Percentiles rank a stretch among this genome's conserved stretches.
Evolutionary conservation across 2,888 invertebrate species (phyloP).

Genomic region (Tricholauxania praeusta): DNA sequence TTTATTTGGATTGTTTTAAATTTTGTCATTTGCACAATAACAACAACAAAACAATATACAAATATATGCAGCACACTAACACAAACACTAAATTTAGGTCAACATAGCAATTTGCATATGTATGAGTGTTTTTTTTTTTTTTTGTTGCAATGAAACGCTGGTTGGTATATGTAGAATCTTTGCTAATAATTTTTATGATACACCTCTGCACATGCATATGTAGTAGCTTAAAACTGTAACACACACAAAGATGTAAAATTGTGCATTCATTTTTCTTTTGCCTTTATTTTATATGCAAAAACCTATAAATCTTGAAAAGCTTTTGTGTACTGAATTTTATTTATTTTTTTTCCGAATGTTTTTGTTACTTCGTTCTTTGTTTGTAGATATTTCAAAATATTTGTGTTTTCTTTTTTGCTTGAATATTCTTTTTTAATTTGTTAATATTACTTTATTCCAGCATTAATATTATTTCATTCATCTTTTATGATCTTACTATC

Average conservation of each 20-base stretch:
- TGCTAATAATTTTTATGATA: conserved; percentile 29
- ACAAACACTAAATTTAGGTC: conserved; percentile 33
- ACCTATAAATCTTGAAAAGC: conserved; percentile 13
- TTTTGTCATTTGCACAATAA: background rate
- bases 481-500: conserved; percentile 13
- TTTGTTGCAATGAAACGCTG: conserved; percentile 43
- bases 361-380: background rate
- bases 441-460: background rate
- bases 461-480: conserved; percentile 16
- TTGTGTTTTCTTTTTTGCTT: too few species aligned
- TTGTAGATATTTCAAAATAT: too few species aligned
- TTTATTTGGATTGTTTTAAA: conserved; percentile 1
- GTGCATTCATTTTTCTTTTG: conserved; percentile 11
- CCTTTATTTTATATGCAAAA: conserved; percentile 9
- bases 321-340: background rate
- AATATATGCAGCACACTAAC: background rate
- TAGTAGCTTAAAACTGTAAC: conserved; percentile 20
- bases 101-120: conserved; percentile 40
- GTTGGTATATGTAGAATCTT: conserved; percentile 28
- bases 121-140: conserved; percentile 42
- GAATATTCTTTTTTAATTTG: background rate
- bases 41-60: background rate
- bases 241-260: conserved; percentile 39
- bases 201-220: conserved; percentile 45
- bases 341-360: background rate